Evolutionary conservation across 2,888 invertebrate genomes (phyloP), one percentile per base, ranked within the genome.

Genomic region (Pristionchus exspectatus): DNA sequence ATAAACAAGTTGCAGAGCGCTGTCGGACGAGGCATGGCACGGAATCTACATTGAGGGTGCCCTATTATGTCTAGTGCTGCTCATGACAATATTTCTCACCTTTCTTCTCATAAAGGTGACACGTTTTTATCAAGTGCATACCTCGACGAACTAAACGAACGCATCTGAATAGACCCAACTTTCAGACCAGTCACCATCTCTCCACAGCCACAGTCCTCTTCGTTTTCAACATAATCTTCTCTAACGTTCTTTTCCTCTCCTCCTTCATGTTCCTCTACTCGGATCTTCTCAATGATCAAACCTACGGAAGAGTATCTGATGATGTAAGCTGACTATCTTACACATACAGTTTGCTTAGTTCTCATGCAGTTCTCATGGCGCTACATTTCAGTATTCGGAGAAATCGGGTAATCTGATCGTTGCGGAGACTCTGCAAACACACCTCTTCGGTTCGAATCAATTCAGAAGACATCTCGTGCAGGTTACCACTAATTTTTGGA

Each of bases 401-500:
- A 93, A 93, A 54, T 90, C 91, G 0, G 91, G 92, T 3, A 92
- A 92, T 69, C 90, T 94, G 16, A 91, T 93, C 56, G 91, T 94
- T 30, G 94, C 94, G n/a, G 94, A 94, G 91, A 94, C 94, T 2
- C 91, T 94, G 24, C 94, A 95, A 90, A 93, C 93, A 3, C 94
- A 94, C 86, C 88, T 94, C n/a, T 94, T 94, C 87, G 93, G 92
- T 9, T 92, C 93, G 14, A 90, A 91, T 44, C 93, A 94, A 74
- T 94, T 94, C 74, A 84, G 90, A 63, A 94, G 94, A 89, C 94
- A 94, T 88, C 88, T 94, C 14, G 92, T 93, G 0, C 94, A 94
- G 74, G 87, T 77, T 24, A 9, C n/a, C 44, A 44, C 24, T n/a
- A 2, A 3, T 74, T 74, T 72, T 30, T 30, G 3, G 16, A 2